Conservation (phyloP, 1,140 invertebrate genomes). For the Halotydeus destructor region DNA sequence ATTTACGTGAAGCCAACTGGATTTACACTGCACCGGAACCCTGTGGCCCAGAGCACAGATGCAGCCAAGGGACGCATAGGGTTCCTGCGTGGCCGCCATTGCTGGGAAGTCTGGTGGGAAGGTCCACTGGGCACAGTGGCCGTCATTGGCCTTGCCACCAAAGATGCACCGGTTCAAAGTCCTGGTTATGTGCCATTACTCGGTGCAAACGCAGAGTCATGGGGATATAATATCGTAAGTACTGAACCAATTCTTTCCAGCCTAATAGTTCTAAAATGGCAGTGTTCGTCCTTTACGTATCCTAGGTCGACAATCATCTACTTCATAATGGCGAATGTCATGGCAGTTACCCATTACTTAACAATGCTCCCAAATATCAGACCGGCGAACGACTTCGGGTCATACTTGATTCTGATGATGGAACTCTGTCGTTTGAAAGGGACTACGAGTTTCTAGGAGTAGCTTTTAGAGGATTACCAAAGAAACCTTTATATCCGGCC, state of each 20-base stretch:
- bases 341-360: slow-evolving; percentile 81
- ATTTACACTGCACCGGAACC: slow-evolving; percentile 91
- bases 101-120: slow-evolving; percentile 98
- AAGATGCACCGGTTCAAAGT: slow-evolving; percentile 65
- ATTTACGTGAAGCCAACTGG: slow-evolving; percentile 92
- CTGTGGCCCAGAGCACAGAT: slow-evolving; percentile 95
- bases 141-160: slow-evolving; percentile 83
- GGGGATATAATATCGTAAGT: slow-evolving; percentile 99
- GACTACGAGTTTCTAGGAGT: slow-evolving; percentile 96
- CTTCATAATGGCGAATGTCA: slow-evolving; percentile 88
- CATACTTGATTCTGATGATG: slow-evolving; percentile 90
- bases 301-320: slow-evolving; percentile 89
- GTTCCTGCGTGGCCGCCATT: slow-evolving; percentile 75
- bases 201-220: slow-evolving; percentile 86
- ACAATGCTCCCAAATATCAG: slow-evolving; percentile 33
- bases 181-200: slow-evolving; percentile 84
- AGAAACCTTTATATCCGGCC: slow-evolving; percentile 79
- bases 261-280: too few relatives aligned
- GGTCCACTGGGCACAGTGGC: slow-evolving; percentile 88
- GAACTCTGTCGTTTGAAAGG: slow-evolving; percentile 91
- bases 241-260: too few relatives aligned
- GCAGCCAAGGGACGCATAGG: slow-evolving; percentile 81
- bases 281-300: too few relatives aligned
- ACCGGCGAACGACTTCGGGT: slow-evolving; percentile 89
- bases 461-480: slow-evolving; percentile 82